A percentile compares a stretch with the other conserved stretches of the same genome.
Conservation (phyloP, 2,113 vertebrate species). For the Trichechus manatus region DNA sequence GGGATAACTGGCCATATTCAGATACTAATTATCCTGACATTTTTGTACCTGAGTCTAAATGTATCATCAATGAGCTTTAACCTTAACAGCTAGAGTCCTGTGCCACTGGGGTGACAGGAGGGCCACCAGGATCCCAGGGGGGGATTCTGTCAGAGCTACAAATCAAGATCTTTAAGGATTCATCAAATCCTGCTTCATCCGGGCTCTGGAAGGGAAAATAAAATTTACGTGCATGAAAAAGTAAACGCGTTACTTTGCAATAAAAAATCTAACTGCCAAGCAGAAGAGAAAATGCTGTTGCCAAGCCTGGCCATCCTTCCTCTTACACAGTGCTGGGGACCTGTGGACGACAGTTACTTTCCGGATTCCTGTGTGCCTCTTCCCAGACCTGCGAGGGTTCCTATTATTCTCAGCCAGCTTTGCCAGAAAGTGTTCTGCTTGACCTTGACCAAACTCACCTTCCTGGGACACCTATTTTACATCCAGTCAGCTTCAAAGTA, state of each 20-base stretch:
- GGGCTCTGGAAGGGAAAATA: neutral
- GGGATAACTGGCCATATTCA: neutral
- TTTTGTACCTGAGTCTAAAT: constrained; percentile 58
- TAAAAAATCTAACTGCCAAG: neutral
- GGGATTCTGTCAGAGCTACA: neutral
- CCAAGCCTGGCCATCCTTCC: neutral
- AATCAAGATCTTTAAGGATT: constrained; percentile 22
- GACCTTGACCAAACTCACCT: neutral
- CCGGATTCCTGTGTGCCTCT: neutral
- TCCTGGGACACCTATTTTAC: neutral
- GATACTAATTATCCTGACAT: constrained; percentile 68
- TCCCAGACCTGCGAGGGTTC: neutral
- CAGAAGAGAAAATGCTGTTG: neutral
- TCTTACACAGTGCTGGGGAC: neutral
- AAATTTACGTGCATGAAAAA: neutral
- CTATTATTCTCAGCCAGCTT: neutral
- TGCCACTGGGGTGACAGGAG: neutral
- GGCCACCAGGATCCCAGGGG: neutral
- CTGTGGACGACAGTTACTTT: neutral
- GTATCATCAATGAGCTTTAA: constrained; percentile 62
- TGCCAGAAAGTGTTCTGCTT: neutral
- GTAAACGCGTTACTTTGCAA: neutral
- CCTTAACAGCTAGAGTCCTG: constrained; percentile 49
- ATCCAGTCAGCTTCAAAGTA: neutral
- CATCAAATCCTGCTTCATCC: neutral